A percentile compares a stretch with the other conserved stretches of the same genome.
Conservation (phyloP, 2,797 vertebrate genomes). For the Anolis apletophallus region DNA sequence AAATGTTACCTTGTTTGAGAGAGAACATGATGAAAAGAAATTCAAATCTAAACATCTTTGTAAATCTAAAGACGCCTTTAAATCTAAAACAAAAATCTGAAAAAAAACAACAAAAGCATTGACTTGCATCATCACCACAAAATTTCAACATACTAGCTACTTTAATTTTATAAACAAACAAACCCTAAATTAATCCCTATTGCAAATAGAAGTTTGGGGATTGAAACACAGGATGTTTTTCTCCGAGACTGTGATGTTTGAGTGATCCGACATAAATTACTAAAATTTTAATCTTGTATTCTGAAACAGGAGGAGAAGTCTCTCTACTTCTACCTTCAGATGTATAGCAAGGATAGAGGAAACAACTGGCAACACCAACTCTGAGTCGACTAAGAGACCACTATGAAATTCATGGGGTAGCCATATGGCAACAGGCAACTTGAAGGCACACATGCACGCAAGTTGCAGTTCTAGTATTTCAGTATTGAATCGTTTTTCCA, state of each 20-base stretch:
- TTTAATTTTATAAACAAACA: constrained; percentile 19
- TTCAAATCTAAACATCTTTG: background rate
- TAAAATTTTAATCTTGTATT: background rate
- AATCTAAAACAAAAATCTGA: background rate
- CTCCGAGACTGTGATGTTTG: background rate
- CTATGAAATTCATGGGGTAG: background rate
- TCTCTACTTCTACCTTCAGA: background rate
- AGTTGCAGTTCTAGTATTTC: background rate
- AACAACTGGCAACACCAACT: no score
- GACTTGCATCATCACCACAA: background rate
- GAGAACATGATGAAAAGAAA: background rate
- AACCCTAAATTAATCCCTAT: no score
- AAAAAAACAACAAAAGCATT: constrained; percentile 1
- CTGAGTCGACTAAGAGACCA: no score
- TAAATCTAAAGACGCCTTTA: background rate
- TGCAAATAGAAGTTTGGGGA: background rate
- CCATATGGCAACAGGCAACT: no score
- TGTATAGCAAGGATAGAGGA: background rate
- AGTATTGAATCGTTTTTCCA: background rate
- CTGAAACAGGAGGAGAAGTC: background rate
- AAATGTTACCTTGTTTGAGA: constrained; percentile 5
- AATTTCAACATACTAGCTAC: background rate
- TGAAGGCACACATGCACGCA: no score
- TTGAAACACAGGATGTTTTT: background rate
- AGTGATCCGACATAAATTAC: background rate